Evolutionary conservation across 2,113 vertebrate genomes (phyloP).

Genomic region (Craseonycteris thonglongyai): DNA sequence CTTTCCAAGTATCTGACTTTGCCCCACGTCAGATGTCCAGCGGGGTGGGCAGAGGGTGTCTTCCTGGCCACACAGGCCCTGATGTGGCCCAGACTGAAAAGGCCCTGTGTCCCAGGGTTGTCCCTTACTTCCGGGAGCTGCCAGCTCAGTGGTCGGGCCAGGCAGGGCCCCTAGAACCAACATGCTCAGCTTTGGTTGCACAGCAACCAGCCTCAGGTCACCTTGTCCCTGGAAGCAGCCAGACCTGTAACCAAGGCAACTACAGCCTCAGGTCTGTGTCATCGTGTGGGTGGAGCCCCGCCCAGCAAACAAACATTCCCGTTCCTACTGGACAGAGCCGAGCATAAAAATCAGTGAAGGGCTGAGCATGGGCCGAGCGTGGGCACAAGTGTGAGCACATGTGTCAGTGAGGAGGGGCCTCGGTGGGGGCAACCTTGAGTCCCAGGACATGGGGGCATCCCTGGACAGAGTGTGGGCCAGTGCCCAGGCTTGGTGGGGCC

Average conservation of each 20-base stretch:
- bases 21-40: neutral
- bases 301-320: neutral
- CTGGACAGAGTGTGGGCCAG: neutral
- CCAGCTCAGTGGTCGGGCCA: no score
- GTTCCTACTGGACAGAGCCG: no score
- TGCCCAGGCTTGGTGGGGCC: neutral
- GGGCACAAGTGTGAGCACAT: neutral
- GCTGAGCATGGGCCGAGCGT: neutral
- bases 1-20: neutral
- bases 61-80: neutral
- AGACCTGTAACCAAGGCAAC: neutral
- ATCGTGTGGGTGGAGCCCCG: fast-evolving
- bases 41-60: neutral
- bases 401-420: neutral
- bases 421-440: neutral
- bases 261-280: no score
- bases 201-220: neutral
- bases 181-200: no score
- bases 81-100: neutral
- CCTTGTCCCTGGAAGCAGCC: no score
- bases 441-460: fast-evolving
- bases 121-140: neutral
- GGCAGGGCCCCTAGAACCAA: no score
- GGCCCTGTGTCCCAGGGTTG: no score
- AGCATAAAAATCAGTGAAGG: neutral